These are phyloP conservation scores for Paraplagusia blochii DNA, from an alignment of 2,113 vertebrate species.

Conservation along the genomic window DNA sequence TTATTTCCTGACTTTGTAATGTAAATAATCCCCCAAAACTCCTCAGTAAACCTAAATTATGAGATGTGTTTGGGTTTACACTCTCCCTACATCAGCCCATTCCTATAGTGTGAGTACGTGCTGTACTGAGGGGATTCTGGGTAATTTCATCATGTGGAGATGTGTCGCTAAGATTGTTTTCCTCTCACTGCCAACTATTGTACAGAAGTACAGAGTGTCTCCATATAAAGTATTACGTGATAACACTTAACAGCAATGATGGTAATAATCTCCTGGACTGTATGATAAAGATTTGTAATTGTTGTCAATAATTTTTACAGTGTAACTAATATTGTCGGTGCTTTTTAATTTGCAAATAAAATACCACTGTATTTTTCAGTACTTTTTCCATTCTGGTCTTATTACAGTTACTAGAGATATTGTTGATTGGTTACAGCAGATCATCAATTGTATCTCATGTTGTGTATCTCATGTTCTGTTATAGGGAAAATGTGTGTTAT, in stretches of 20 bases:
- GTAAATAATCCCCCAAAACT: constrained; percentile 58
- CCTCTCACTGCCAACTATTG: constrained; percentile 74
- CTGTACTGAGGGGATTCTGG: constrained; percentile 51
- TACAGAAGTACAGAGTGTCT: constrained; percentile 69
- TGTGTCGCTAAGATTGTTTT: constrained; percentile 50
- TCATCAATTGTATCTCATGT: too few species aligned
- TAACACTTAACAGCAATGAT: constrained; percentile 72
- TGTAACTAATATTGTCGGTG: constrained; percentile 81
- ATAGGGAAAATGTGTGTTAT: too few species aligned
- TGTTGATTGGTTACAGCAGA: not conserved
- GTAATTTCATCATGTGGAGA: constrained; percentile 34
- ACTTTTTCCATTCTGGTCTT: not conserved
- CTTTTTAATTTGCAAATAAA: constrained; percentile 82
- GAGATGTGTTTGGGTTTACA: constrained; percentile 70
- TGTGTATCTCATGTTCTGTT: too few species aligned
- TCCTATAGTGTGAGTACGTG: constrained; percentile 65
- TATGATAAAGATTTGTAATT: constrained; percentile 80
- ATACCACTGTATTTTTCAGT: constrained; percentile 79
- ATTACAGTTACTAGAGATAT: not conserved
- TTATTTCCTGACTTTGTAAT: constrained; percentile 68
- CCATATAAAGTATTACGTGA: constrained; percentile 75
- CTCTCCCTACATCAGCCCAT: constrained; percentile 52
- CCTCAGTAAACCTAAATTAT: constrained; percentile 68
- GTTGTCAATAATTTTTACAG: constrained; percentile 81
- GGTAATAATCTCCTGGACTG: constrained; percentile 80